A percentile compares a stretch with the other conserved stretches of the same genome.
Evolutionary conservation across 53 echinoderm and acorn worm genomes (phyloP).

Genomic region (Actinopyga echinites): DNA sequence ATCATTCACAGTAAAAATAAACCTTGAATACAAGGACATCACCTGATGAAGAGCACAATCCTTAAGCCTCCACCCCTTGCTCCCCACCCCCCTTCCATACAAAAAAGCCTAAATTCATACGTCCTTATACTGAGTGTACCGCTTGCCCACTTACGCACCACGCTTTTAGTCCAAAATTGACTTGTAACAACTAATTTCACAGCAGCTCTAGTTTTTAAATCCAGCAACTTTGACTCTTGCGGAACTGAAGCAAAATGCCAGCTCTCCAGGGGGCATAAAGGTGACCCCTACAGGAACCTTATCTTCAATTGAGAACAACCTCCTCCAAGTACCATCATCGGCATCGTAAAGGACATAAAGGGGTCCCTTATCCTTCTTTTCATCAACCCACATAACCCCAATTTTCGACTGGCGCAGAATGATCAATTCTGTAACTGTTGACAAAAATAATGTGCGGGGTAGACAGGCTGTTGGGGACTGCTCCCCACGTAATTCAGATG

Average conservation of each 20-base stretch:
- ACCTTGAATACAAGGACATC: too few relatives aligned
- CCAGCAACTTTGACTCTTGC: not conserved
- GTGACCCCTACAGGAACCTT: conserved; percentile 19
- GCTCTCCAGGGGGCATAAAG: not conserved
- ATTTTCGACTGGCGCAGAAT: conserved; percentile 26
- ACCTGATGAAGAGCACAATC: too few relatives aligned
- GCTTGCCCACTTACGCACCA: too few relatives aligned
- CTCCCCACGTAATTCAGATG: not conserved
- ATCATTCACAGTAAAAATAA: too few relatives aligned
- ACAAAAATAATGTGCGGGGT: conserved; percentile 3
- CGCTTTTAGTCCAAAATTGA: too few relatives aligned
- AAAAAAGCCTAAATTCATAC: too few relatives aligned
- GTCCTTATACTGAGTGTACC: too few relatives aligned
- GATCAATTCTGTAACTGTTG: conserved; percentile 14
- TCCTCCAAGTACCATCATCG: conserved; percentile 26
- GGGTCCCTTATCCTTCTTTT: not conserved
- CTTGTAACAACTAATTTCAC: too few relatives aligned
- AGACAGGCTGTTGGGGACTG: conserved; percentile 13
- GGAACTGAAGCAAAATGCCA: conserved; percentile 30
- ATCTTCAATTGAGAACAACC: conserved; percentile 5
- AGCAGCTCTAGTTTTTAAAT: not conserved
- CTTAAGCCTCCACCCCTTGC: too few relatives aligned
- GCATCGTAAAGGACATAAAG: conserved; percentile 24
- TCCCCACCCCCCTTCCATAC: too few relatives aligned
- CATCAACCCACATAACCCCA: conserved; percentile 26